A percentile compares a stretch with the other conserved stretches of the same genome.
phyloP scores from a whole-genome alignment of 2,113 vertebrate genomes.

The Globicephala melas region DNA sequence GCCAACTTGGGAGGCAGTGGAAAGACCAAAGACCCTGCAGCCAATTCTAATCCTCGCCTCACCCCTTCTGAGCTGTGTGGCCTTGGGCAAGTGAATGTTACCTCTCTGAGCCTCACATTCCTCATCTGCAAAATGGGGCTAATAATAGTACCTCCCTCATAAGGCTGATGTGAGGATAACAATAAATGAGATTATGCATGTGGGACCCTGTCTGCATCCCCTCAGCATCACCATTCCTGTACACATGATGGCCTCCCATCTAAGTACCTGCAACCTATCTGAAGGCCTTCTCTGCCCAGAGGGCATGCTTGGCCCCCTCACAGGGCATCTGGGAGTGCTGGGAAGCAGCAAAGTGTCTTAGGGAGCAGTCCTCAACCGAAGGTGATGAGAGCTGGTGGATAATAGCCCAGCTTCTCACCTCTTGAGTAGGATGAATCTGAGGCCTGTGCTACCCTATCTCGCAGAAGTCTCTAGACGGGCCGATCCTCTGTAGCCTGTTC shows the following conservation, averaged over 20 bases:
- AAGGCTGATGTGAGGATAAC: too few species aligned
- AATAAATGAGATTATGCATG: fast-evolving
- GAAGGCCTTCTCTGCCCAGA: background rate
- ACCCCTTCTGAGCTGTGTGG: background rate
- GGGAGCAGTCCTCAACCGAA: background rate
- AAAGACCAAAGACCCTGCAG: background rate
- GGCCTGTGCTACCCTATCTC: background rate
- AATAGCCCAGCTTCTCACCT: background rate
- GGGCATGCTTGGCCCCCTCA: background rate
- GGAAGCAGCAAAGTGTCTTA: background rate
- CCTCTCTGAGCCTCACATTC: background rate
- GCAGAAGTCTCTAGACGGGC: background rate
- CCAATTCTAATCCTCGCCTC: background rate
- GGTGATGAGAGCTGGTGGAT: background rate
- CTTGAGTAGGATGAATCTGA: background rate
- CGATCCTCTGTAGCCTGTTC: fast-evolving
- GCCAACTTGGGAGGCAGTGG: background rate
- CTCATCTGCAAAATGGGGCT: background rate
- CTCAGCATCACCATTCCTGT: background rate
- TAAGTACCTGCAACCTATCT: background rate
- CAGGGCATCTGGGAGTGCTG: background rate
- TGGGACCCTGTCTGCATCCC: background rate
- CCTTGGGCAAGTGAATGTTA: background rate
- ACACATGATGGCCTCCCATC: fast-evolving
- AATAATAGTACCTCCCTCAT: background rate